These are phyloP conservation scores for Stratiomys singularior DNA, from an alignment of 2,888 invertebrate genomes.

Conservation along the genomic window DNA sequence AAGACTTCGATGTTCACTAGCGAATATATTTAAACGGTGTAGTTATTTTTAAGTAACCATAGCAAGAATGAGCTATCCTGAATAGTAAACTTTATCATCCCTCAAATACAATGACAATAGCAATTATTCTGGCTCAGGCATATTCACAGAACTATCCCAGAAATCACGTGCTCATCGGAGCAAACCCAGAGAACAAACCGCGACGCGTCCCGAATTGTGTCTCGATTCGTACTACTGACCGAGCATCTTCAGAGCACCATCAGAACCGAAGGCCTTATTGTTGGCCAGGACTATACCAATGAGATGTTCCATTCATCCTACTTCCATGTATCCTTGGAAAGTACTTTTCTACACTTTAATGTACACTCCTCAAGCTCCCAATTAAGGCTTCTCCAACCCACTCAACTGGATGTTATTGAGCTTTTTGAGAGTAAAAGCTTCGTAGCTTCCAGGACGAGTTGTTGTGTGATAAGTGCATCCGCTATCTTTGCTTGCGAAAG, in stretches of 20 bases:
- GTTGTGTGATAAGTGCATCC: background rate
- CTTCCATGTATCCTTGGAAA: conserved; percentile 29
- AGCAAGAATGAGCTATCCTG: too few species aligned
- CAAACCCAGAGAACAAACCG: background rate
- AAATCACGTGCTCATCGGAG: conserved; percentile 37
- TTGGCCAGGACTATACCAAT: conserved; percentile 4
- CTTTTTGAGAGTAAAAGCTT: conserved; percentile 9
- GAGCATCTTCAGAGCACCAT: conserved; percentile 44
- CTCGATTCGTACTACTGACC: conserved; percentile 49
- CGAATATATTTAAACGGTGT: too few species aligned
- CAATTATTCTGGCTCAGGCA: background rate
- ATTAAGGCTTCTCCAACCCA: background rate
- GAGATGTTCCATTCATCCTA: conserved; percentile 23
- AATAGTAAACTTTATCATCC: too few species aligned
- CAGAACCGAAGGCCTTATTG: conserved; percentile 6
- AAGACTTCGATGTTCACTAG: too few species aligned
- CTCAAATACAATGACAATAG: background rate
- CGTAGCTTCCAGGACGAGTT: background rate
- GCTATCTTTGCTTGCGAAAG: background rate
- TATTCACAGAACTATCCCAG: background rate
- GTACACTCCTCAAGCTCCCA: background rate
- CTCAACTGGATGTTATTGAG: background rate
- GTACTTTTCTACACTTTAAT: background rate
- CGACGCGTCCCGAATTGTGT: conserved; percentile 46
- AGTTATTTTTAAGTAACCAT: too few species aligned